Conservation (phyloP, 2,888 invertebrate genomes). For the Hesperia comma region DNA sequence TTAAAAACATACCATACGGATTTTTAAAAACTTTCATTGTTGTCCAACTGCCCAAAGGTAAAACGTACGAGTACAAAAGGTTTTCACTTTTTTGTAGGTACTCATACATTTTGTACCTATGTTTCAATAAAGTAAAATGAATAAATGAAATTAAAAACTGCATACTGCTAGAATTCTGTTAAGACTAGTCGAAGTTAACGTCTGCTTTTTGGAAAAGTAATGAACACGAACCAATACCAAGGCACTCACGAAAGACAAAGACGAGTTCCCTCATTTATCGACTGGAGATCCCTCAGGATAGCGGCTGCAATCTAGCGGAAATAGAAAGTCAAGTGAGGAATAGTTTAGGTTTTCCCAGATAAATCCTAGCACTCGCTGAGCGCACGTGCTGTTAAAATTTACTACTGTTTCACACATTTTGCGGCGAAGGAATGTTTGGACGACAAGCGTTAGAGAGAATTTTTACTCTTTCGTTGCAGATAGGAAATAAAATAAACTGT, state of each 20-base stretch:
- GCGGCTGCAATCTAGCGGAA: slow-evolving; percentile 64
- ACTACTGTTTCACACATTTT: slow-evolving; percentile 36
- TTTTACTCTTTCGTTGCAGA: slow-evolving; percentile 28
- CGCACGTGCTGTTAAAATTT: slow-evolving; percentile 40
- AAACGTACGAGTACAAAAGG: too few species aligned
- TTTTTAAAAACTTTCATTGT: too few species aligned
- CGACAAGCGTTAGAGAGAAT: slow-evolving; percentile 32
- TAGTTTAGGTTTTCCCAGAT: slow-evolving; percentile 59
- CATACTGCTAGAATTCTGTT: too few species aligned
- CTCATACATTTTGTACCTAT: too few species aligned
- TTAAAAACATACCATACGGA: too few species aligned
- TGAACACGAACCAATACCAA: slow-evolving; percentile 18
- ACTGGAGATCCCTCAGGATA: slow-evolving; percentile 65
- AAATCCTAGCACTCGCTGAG: slow-evolving; percentile 56
- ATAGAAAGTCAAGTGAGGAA: slow-evolving; percentile 75
- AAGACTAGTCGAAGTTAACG: too few species aligned
- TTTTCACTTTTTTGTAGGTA: too few species aligned
- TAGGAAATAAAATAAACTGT: slow-evolving; percentile 35
- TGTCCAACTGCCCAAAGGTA: too few species aligned
- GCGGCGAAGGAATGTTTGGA: slow-evolving; percentile 31
- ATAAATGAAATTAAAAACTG: too few species aligned
- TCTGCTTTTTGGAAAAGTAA: not conserved
- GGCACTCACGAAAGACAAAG: slow-evolving; percentile 55
- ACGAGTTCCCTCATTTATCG: slow-evolving; percentile 70
- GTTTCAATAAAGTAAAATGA: too few species aligned